Evolutionary conservation across 2,888 invertebrate genomes (phyloP), one percentile per base, ranked within the genome.

Genomic region (Pseudanteris insignis): DNA sequence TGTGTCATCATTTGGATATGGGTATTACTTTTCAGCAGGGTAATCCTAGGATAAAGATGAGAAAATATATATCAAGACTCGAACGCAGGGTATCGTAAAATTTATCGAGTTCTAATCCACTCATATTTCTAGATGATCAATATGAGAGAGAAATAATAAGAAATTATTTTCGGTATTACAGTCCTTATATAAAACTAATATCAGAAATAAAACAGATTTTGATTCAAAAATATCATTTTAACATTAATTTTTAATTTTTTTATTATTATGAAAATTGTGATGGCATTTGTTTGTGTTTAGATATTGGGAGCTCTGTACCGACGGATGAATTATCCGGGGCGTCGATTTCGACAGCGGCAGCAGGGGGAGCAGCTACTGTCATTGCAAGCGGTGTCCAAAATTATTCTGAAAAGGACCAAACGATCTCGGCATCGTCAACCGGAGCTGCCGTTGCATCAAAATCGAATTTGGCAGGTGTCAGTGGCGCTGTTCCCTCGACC

Each of bases 271-370:
- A n/a, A n/a, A n/a, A n/a, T 5, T 21, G 21, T 7, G 13, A 13
- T 30, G 13, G 21, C 21, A 1, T 12, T 5, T 18, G 12, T 21
- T 29, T 47, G 6, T 33, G 13, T 30, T 41, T 32, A 75, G 75
- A 75, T 67, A 69, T 74, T 75, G 74, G 74, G 74, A 73, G 72
- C 68, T 67, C 70, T 64, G 68, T 73, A 68, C 72, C 73, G 68
- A 74, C 77, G 78, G 76, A 79, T 79, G 79, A 78, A 68, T 74
- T 77, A 73, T 76, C 75, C 73, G 75, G 74, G 70, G 73, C 70
- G 59, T 71, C 75, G 66, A 73, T 69, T 67, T 71, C 78, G 68
- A 72, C 75, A 63, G 71, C 75, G 68, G 75, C 73, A 67, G 74
- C 74, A 68, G 72, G 71, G 67, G 74, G 73, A 69, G 69, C 72